phyloP scores from a whole-genome alignment of 1,140 invertebrate genomes.

The Lutraria rhynchaena region DNA sequence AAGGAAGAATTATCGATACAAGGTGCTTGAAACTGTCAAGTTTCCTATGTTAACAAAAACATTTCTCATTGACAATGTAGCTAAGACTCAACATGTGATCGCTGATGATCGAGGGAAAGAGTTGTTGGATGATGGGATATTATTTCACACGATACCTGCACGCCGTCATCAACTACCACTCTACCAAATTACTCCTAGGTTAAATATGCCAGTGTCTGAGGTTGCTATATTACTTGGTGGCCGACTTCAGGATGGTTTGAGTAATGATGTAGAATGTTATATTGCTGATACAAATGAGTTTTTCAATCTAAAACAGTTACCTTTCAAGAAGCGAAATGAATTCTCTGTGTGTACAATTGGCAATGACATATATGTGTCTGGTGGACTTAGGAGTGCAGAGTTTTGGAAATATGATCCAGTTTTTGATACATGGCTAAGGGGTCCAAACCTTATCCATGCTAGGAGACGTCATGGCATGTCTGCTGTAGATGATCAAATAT shows the following conservation, averaged over 20 bases:
- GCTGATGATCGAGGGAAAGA: slow-evolving; percentile 73
- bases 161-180: slow-evolving; percentile 73
- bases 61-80: slow-evolving; percentile 74
- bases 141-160: slow-evolving; percentile 76
- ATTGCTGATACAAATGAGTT: slow-evolving; percentile 74
- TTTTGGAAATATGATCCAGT: slow-evolving; percentile 79
- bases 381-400: slow-evolving; percentile 76
- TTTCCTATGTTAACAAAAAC: slow-evolving; percentile 75
- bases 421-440: slow-evolving; percentile 77
- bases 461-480: slow-evolving; percentile 77
- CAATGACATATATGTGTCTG: slow-evolving; percentile 78
- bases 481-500: slow-evolving; percentile 76
- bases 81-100: slow-evolving; percentile 67
- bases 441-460: slow-evolving; percentile 75
- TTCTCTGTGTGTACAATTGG: slow-evolving; percentile 76
- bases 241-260: slow-evolving; percentile 75
- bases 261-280: slow-evolving; percentile 78
- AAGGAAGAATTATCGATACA: slow-evolving; percentile 63
- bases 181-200: slow-evolving; percentile 77
- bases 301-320: slow-evolving; percentile 72
- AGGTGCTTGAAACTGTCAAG: slow-evolving; percentile 76
- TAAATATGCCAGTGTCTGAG: slow-evolving; percentile 71
- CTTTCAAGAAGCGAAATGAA: slow-evolving; percentile 79
- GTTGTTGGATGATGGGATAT: slow-evolving; percentile 73
- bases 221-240: slow-evolving; percentile 76